Base-by-base conservation (phyloP, 2,888 invertebrate genomes). In the Scaeva pyrastri region DNA sequence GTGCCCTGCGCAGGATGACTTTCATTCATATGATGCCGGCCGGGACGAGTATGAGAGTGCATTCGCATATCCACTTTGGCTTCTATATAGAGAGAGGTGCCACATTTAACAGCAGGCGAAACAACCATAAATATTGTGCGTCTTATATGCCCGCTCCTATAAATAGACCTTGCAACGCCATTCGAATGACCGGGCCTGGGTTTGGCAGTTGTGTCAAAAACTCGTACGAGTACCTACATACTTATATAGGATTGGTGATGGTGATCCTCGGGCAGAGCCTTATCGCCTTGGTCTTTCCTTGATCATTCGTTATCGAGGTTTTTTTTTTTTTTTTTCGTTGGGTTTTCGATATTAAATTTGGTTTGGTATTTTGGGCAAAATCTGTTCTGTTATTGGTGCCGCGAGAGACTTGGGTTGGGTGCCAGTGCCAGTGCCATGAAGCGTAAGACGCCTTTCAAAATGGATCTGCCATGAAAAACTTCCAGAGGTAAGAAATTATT, bases 401-500 rank as follows among this genome's bases (percentile, higher is more conserved):
- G 68, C 21, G 72, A 36, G 8, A 48, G 5, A 68, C 68, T 77
- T 73, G 73, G 56, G 66, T 66, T 75, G 75, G 86, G 82, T 82
- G 86, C n/a, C n/a, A n/a, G n/a, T n/a, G n/a, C n/a, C n/a, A n/a
- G n/a, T n/a, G n/a, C 86, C 52, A 23, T 50, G 77, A 86, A 86
- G 86, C 86, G 77, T 81, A 82, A 86, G 86, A 77, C 41, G 73
- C 74, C 86, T 86, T 82, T 86, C 77, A 86, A 86, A 82, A 86
- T 82, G 86, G 70, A 86, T 86, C 86, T 82, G 74, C 71, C 82
- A 82, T 50, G 50, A 62, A 50, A 76, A 71, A 50, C 70, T 76
- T 55, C 71, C 26, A 64, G 41, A 77, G 82, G 70, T 64, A 82
- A 77, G 77, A 82, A 82, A 78, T 78, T 82, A 86, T 78, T 78